Base-by-base conservation (phyloP, 2,113 vertebrate species). In the Camelus dromedarius region DNA sequence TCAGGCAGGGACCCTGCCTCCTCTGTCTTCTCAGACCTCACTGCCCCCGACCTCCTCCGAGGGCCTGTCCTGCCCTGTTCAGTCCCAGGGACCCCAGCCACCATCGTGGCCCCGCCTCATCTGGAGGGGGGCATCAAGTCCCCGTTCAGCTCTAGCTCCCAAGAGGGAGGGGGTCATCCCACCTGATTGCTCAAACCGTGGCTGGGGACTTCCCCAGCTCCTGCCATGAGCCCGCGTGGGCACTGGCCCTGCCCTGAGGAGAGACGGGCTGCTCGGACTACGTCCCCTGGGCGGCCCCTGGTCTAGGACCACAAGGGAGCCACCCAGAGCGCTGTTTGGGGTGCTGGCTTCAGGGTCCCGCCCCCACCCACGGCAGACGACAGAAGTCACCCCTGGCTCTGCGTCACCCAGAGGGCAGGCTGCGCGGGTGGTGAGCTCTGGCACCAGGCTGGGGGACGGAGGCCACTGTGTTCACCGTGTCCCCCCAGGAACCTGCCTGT, bases 341-440 rank as follows among this genome's bases (percentile, higher is more conserved):
- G 38, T 48, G 28, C 42, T n/a, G 82, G 82, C 46, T 24, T 35
- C 32, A 8, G 16, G 30, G 69, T 15, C 12, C 66, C 4, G 1
- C 16, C n/a, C 83, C 52, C 28, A 2, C 24, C 38, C n/a, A 6
- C 26, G 52, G 52, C 52, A 28, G 14, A 52, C 1, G 26, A 30
- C 48, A 9, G 72, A 69, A 16, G 52, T 24, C 52, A 4, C 0
- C 2, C 38, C 13, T 35, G 52, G 73, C 38, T 15, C 60, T 1
- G 4, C 8, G 1, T 5, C 0, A 4, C 38, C 38, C 38, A 42
- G 38, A 42, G 38, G 38, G 38, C 38, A 42, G 32, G 28, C 38
- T 16, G 3, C 2, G 1, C 52, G 35, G 62, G 52, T 32, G 18
- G 19, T 2, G 3, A 0, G 16, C 18, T 64, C 13, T 2, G 0